phyloP scores from a whole-genome alignment of 2,113 vertebrate species.

The Nyctibius bracteatus region DNA sequence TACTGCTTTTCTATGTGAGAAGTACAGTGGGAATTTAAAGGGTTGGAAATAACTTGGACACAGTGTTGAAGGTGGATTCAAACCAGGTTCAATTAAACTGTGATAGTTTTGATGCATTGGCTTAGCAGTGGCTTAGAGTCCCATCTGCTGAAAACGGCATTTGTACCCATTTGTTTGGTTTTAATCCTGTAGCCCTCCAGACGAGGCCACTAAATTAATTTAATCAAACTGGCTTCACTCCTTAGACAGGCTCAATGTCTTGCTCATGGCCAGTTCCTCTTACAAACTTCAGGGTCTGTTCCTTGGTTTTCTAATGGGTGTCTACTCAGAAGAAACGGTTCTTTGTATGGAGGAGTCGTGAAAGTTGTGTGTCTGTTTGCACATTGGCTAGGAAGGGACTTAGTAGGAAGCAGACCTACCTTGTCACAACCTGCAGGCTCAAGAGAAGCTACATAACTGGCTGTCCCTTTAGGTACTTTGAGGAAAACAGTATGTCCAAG shows the following conservation, averaged over 20 bases:
- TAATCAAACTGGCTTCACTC: background rate
- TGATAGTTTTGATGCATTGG: background rate
- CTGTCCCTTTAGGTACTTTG: background rate
- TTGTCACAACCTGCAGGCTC: background rate
- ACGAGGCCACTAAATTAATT: background rate
- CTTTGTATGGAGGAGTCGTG: background rate
- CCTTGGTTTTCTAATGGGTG: background rate
- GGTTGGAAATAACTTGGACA: background rate
- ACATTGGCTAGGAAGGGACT: background rate
- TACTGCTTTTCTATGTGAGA: background rate
- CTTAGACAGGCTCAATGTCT: background rate
- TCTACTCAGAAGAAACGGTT: background rate
- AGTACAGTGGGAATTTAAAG: background rate
- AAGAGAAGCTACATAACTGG: background rate
- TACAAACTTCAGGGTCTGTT: background rate
- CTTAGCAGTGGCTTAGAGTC: background rate
- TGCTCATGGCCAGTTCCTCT: background rate
- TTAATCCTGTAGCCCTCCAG: background rate
- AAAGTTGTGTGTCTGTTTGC: background rate
- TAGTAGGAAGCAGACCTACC: background rate
- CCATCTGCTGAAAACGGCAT: background rate
- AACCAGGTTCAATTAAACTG: background rate
- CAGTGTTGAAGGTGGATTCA: background rate
- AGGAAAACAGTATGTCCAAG: background rate
- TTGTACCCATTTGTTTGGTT: background rate